Conservation (phyloP, 2,113 vertebrate genomes). For the Nestor notabilis region DNA sequence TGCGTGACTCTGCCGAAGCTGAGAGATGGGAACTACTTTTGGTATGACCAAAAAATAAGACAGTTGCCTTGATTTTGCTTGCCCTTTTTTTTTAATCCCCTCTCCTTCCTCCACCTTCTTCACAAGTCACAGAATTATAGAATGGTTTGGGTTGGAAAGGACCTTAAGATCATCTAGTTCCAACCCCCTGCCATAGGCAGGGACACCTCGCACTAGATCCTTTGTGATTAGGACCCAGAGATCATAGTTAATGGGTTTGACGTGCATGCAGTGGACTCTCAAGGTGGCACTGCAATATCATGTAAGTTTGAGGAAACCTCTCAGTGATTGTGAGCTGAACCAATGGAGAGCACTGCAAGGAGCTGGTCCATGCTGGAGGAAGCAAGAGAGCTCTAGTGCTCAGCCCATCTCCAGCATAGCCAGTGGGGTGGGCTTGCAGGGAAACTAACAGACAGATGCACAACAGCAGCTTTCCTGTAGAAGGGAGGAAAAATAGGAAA, state of each 20-base stretch:
- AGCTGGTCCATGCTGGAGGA: background rate
- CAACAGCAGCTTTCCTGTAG: background rate
- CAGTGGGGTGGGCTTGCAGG: background rate
- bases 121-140: background rate
- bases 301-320: background rate
- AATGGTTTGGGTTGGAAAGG: background rate
- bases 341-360: background rate
- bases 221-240: background rate
- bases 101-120: background rate
- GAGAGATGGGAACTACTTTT: background rate
- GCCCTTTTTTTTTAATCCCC: rapidly evolving
- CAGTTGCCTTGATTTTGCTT: background rate
- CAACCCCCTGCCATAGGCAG: background rate
- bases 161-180: background rate
- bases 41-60: background rate
- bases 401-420: background rate
- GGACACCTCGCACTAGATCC: background rate
- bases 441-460: background rate
- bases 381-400: background rate
- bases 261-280: background rate
- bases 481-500: background rate
- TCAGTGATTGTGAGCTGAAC: background rate
- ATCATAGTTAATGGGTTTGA: background rate
- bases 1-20: background rate
- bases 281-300: slow-evolving; percentile 14